These are phyloP conservation scores for Oxystoma pomonae DNA, from an alignment of 2,888 invertebrate genomes.

Conservation along the genomic window DNA sequence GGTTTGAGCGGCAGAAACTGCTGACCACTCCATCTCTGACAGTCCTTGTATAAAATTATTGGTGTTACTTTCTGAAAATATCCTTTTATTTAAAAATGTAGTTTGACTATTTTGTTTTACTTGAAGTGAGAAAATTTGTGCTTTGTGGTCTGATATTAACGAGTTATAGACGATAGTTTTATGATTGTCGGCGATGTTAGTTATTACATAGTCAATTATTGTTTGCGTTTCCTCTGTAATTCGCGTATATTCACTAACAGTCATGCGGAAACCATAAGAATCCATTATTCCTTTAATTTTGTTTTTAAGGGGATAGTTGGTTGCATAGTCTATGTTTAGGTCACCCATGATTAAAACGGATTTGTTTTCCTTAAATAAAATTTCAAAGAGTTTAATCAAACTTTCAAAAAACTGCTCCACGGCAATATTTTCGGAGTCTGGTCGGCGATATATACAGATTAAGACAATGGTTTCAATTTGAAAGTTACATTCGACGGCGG, in stretches of 20 bases:
- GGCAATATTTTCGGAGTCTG: background rate
- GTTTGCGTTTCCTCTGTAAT: background rate
- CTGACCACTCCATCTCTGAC: background rate
- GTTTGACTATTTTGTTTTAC: background rate
- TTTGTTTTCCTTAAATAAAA: background rate
- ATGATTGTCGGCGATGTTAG: background rate
- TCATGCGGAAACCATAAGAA: background rate
- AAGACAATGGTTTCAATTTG: background rate
- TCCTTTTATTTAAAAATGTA: background rate
- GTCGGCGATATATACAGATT: background rate
- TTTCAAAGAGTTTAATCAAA: background rate
- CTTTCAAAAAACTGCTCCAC: background rate
- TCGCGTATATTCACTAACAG: background rate
- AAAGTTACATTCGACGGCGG: background rate
- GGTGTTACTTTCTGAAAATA: background rate
- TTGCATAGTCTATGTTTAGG: background rate
- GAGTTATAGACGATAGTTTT: background rate
- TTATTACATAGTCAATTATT: background rate
- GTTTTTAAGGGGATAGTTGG: background rate
- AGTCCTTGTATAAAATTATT: background rate
- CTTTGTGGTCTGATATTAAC: background rate
- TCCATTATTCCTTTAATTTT: background rate
- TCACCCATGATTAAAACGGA: background rate
- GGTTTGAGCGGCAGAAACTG: background rate
- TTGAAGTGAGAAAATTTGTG: background rate